A percentile compares a stretch with the other conserved stretches of the same genome.
Conservation (phyloP, 2,113 vertebrate species). For the Coturnix japonica region DNA sequence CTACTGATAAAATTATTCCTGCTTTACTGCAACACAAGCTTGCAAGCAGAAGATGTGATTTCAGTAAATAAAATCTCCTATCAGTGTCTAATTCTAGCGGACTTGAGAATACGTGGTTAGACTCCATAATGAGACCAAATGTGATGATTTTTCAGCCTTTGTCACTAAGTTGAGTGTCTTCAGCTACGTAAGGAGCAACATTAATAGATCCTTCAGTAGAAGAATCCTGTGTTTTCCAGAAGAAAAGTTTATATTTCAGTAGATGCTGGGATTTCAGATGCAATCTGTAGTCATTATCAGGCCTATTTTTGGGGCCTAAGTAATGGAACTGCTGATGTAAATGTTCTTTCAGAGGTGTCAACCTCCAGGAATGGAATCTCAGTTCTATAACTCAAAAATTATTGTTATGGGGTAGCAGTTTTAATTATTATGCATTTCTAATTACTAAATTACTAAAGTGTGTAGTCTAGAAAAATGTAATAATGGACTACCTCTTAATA, state of each 20-base stretch:
- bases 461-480: constrained; percentile 10
- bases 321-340: neutral
- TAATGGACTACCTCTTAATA: constrained; percentile 13
- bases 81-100: fast-evolving
- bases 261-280: neutral
- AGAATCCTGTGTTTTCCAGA: neutral
- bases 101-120: neutral
- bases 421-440: constrained; percentile 45
- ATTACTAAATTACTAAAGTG: constrained; percentile 34
- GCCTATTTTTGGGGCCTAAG: neutral
- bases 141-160: neutral
- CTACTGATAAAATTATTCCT: neutral
- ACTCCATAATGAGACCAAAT: neutral
- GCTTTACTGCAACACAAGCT: neutral
- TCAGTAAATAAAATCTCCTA: neutral
- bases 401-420: constrained; percentile 26
- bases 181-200: neutral
- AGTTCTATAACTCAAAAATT: constrained; percentile 27
- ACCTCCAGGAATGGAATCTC: constrained; percentile 2
- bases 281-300: neutral
- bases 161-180: neutral
- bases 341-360: neutral
- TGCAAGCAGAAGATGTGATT: neutral
- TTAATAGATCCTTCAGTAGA: neutral
- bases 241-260: neutral